Evolutionary conservation across 2,113 vertebrate genomes (phyloP), one percentile per base, ranked within the genome.

Genomic region (Nestor notabilis): DNA sequence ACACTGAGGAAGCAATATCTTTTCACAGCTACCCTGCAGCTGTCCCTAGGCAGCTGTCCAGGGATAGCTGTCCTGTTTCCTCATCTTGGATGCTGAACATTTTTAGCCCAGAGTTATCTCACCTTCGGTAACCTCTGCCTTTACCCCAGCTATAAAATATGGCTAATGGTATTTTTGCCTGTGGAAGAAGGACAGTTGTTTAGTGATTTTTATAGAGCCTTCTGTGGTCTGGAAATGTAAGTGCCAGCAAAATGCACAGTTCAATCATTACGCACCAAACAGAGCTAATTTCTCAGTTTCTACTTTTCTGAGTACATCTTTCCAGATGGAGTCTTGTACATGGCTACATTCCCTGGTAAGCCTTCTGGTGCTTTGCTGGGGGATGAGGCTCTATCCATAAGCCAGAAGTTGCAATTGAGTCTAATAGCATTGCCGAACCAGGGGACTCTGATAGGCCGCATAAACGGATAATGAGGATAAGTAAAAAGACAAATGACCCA

Each of bases 21-120:
- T 93, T 71, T 79, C 63, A 69, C 27, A 19, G 64, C 55, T 74
- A 39, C 56, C 53, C 68, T 86, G 80, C 75, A 90, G 88, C 66
- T 94, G 92, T 91, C 85, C 63, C 39, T 35, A 85, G 78, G 78
- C 92, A 86, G 61, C 79, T 89, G 90, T 70, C 79, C 76, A 87
- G 72, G 64, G 64, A 68, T 47, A 60, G 29, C n/a, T 84, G 47
- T 82, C 77, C 77, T 89, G 75, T 84, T 78, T 87, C 56, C 56
- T 84, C 69, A 84, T 71, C 69, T 69, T 75, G 74, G 83, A 79
- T 41, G 37, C 50, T 60, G 44, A 92, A 80, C 27, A 31, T 66
- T 90, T 93, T 83, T 74, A 90, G 68, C n/a, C 50, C n/a, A 90
- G 35, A 78, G 35, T 75, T 89, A 72, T 71, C 68, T 90, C 80